phyloP scores from a whole-genome alignment of 1,140 invertebrate species.

The Cyclina sinensis region DNA sequence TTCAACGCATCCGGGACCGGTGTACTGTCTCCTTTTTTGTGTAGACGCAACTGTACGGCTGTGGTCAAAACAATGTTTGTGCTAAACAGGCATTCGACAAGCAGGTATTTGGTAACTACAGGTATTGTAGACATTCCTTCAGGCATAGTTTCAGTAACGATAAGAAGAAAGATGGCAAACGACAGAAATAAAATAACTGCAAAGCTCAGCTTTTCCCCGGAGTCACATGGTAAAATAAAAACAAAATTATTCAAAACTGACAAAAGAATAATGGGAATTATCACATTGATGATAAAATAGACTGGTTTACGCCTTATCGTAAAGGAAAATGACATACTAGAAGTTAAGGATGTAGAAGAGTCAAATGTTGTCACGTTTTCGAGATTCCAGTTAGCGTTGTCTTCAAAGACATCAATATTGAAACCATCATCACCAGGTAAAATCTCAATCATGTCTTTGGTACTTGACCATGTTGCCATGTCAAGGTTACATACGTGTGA shows the following conservation, averaged over 20 bases:
- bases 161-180: constrained; percentile 57
- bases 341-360: constrained; percentile 13
- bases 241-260: constrained; percentile 58
- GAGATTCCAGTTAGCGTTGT: constrained; percentile 61
- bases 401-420: constrained; percentile 18
- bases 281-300: constrained; percentile 51
- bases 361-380: constrained; percentile 36
- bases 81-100: constrained; percentile 54
- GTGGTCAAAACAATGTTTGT: constrained; percentile 48
- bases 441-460: constrained; percentile 24
- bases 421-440: constrained; percentile 4
- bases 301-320: constrained; percentile 50
- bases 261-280: constrained; percentile 50
- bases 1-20: constrained; percentile 7
- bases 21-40: constrained; percentile 41
- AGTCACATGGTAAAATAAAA: constrained; percentile 51
- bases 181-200: constrained; percentile 57
- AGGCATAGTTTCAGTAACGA: constrained; percentile 62
- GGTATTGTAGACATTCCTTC: constrained; percentile 62
- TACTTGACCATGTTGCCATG: constrained; percentile 73
- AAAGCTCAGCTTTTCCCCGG: constrained; percentile 59
- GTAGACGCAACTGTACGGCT: constrained; percentile 47
- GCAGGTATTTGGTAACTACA: constrained; percentile 49
- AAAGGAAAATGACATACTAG: constrained; percentile 23
- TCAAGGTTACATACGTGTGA: constrained; percentile 89